Evolutionary conservation across 2,113 vertebrate genomes (phyloP).

Genomic region (Thryonomys swinderianus): DNA sequence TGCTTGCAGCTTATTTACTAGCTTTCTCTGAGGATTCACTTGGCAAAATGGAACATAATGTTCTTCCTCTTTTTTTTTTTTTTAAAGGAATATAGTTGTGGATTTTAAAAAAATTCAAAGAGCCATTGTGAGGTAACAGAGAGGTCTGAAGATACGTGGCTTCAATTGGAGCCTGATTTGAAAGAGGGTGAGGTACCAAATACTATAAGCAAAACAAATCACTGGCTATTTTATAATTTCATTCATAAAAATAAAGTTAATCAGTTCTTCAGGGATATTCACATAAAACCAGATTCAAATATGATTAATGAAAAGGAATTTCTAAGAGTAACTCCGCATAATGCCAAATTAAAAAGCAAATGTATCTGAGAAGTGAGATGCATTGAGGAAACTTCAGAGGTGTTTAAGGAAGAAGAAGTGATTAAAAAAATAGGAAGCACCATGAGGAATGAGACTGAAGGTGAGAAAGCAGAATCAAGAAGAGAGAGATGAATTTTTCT

Average conservation of each 20-base stretch:
- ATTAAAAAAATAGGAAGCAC: not conserved
- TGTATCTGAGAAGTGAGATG: not conserved
- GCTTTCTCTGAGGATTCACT: conserved; percentile 19
- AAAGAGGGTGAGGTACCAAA: not conserved
- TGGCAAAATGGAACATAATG: not conserved
- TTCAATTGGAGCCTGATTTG: conserved; percentile 20
- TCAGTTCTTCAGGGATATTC: conserved; percentile 44
- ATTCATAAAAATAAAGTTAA: conserved; percentile 48
- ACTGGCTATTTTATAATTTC: conserved; percentile 64
- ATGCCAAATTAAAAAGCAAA: conserved; percentile 59
- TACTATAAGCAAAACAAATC: not conserved
- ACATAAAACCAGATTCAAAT: conserved; percentile 61
- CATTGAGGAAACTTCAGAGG: not conserved
- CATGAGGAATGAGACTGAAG: not conserved
- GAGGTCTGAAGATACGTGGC: not conserved
- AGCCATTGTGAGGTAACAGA: not conserved
- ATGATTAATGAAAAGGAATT: conserved; percentile 72
- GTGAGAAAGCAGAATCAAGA: not conserved
- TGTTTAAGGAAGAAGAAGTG: conserved; percentile 19
- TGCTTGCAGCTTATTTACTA: not conserved
- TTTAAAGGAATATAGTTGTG: not conserved
- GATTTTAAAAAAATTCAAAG: conserved; percentile 20
- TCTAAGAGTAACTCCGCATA: conserved; percentile 39
- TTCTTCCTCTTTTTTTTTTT: not conserved
- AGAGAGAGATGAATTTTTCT: not conserved